These are phyloP conservation scores for Drosophila mojavensis DNA, from an alignment of 1,140 invertebrate genomes.

Conservation along the genomic window DNA sequence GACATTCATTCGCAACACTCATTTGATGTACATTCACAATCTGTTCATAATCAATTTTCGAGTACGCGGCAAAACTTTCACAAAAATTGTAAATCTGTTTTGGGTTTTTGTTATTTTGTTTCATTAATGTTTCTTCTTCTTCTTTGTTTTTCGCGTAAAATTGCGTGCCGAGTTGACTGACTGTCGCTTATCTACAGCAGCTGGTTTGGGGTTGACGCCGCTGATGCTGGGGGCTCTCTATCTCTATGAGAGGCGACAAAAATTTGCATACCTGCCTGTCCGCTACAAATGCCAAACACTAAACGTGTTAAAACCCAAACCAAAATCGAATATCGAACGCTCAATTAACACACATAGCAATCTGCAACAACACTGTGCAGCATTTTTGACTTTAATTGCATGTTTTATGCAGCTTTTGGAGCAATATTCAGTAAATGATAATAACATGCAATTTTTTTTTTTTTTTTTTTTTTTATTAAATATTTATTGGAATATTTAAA, in stretches of 20 bases:
- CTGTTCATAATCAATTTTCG: constrained; percentile 55
- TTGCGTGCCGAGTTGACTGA: constrained; percentile 21
- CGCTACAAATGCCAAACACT: constrained; percentile 27
- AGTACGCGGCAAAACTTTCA: constrained; percentile 43
- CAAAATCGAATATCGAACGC: constrained; percentile 50
- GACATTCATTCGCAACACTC: constrained; percentile 1
- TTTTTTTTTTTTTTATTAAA: no score
- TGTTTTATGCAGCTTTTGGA: not conserved
- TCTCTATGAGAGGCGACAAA: constrained; percentile 47
- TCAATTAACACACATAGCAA: constrained; percentile 64
- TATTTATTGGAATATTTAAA: no score
- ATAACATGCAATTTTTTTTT: no score
- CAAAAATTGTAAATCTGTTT: constrained; percentile 19
- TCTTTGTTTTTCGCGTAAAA: not conserved
- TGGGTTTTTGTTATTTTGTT: not conserved
- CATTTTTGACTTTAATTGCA: not conserved
- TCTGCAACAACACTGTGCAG: constrained; percentile 1
- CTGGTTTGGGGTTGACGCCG: not conserved
- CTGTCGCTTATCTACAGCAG: constrained; percentile 46
- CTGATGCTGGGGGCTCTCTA: constrained; percentile 24
- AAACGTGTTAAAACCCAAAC: constrained; percentile 70
- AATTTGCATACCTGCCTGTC: constrained; percentile 65
- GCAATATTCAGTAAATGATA: not conserved
- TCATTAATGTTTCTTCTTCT: not conserved
- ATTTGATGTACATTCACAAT: constrained; percentile 41